Base-by-base conservation (phyloP, 2,113 vertebrate species). In the Amblyornis subalaris region DNA sequence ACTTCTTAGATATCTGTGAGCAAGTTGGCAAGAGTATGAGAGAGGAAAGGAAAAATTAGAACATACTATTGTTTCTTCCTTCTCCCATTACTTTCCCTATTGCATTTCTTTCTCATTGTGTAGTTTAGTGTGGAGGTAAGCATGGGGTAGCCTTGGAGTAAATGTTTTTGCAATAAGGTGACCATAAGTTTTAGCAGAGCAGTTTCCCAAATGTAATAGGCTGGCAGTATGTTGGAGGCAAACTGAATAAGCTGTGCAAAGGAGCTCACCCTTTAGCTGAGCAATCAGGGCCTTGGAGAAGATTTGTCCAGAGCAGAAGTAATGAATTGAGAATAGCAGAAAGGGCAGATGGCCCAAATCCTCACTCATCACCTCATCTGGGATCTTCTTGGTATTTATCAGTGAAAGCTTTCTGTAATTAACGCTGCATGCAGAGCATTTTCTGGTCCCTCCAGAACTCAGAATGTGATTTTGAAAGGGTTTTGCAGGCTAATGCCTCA, bases 241-340 rank as follows among this genome's bases (percentile, higher is more conserved):
- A 83, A 65, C 23, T 84, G 73, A 79, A 70, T 66, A 51, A 95
- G 82, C 74, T 93, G 71, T 93, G 67, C 81, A 83, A 91, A 94
- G 87, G 84, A 78, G 74, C 74, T 95, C 86, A 95, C 50, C 50
- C 81, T 96, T 70, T 74, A 93, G 70, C 64, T 87, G 84, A 84
- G 82, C 73, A 94, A 62, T 94, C 70, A 86, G 88, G 86, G 96
- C 73, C 75, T 85, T 82, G 54, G 84, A 87, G 77, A 65, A 96
- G 97, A 97, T 98, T 97, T 97, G 96, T 95, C 88, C 93, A 95
- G 97, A 97, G 98, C 96, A 97, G 92, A 97, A 97, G 97, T 97
- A 89, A 98, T 94, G 89, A 97, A 97, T 84, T 96, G 88, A 97
- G 95, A 93, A 85, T 42, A 93, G 92, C 84, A 96, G 96, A 93